Base-by-base conservation (phyloP, 2,888 invertebrate genomes). In the Allygus modestus region DNA sequence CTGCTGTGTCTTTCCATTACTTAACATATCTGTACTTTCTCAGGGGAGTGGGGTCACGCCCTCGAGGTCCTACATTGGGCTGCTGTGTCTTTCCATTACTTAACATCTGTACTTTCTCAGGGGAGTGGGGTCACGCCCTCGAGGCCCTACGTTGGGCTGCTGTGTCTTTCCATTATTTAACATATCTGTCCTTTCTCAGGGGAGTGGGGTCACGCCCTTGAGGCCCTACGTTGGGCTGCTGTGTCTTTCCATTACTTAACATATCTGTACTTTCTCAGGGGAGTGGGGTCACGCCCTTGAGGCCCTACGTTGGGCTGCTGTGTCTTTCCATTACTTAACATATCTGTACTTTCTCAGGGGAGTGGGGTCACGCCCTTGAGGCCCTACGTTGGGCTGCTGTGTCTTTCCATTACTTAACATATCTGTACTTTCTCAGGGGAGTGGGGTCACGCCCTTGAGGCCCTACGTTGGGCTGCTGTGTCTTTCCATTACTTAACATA, bases 381-480 rank as follows among this genome's bases (percentile, higher is more conserved):
- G 91, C 92, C 0, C 89, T 93, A 20, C 92, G 92, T 89, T 93
- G 93, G 93, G 92, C 92, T 0, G 91, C 92, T 0, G 93, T n/a
- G n/a, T n/a, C n/a, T n/a, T n/a, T n/a, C n/a, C n/a, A n/a, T n/a
- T n/a, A n/a, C n/a, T n/a, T n/a, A n/a, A n/a, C n/a, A n/a, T n/a
- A n/a, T n/a, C n/a, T n/a, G n/a, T n/a, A n/a, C n/a, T n/a, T 9
- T 17, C 51, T 17, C 85, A 90, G 90, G 90, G 46, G 92, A 92
- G 88, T 90, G 91, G 82, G 89, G 90, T 28, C 88, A 91, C 85
- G 90, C 90, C 5, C 89, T 91, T 37, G 90, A 90, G 17, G 91
- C 92, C 0, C 89, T 93, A 20, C 92, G 92, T 89, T 93, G 93
- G 93, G 92, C 92, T 0, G 91, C 92, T 0, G 93, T n/a, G n/a